Base-by-base conservation (phyloP, 2,113 vertebrate species). In the Furnarius figulus region DNA sequence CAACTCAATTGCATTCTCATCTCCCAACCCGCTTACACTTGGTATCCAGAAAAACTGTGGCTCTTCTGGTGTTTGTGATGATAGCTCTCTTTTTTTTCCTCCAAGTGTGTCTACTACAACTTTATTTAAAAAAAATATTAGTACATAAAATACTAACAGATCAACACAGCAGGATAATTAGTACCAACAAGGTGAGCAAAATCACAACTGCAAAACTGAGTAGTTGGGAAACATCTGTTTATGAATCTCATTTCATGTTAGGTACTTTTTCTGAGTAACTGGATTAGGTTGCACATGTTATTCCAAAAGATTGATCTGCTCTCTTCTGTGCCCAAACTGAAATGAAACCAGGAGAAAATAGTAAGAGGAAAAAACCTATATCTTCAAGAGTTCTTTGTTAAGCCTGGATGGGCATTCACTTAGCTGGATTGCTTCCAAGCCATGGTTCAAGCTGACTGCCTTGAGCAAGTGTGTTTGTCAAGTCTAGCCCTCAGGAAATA, bases 1-100 rank as follows among this genome's bases (percentile, higher is more conserved):
- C 21, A 90, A 88, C 35, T 74, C 72, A 22, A 5, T 4, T 30
- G 31, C 3, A 0, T 39, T 84, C 59, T 74, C 47, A 81, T 25
- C 35, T 56, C 33, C 28, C 76, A 86, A 0, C 21, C 16, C 0
- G 0, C 17, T 16, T 2, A 30, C 0, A 0, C 44, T 44, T 52
- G 55, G 42, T 79, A 90, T 15, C 20, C 42, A 47, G 35, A 87
- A 28, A 67, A 59, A 61, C 6, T 55, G 14, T 35, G n/a, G 50
- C 33, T 5, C 39, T 73, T 33, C 15, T 27, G 21, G 21, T 47
- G 35, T 31, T 50, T 47, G 18, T 63, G n/a, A 73, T 4, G 3
- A 16, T 12, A 27, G 25, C 5, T n/a, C 10, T 52, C 3, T 33
- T 8, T 52, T 35, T 25, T 42, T 49, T 14, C 4, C 19, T 5